Base-by-base conservation (phyloP, 2,113 vertebrate genomes). In the Monopterus albus region DNA sequence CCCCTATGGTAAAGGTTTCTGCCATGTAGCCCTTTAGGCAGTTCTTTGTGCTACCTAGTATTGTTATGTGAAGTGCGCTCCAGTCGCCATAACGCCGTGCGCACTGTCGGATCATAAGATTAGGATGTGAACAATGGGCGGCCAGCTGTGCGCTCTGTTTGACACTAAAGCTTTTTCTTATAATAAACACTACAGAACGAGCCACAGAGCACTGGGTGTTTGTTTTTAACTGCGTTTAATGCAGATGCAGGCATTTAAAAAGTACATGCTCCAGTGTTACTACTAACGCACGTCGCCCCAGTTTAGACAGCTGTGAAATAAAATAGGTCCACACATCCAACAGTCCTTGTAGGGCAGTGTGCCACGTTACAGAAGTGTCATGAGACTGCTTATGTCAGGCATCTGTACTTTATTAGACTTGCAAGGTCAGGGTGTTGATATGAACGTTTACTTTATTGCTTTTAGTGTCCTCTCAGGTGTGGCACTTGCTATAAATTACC, bases 1-100 rank as follows among this genome's bases (percentile, higher is more conserved):
- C 95, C 87, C 92, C 95, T 81, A 90, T 95, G 96, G 97, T 97
- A 93, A 96, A 79, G 59, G 31, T 55, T 46, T 71, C 29, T 53
- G 25, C 21, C 20, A 7, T 20, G 35, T 26, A 51, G 47, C 25
- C 39, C 28, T 17, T 0, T 3, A 7, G 33, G 14, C 35, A 79
- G 79, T 35, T 75, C 47, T 80, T 67, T 20, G 53, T 17, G 46
- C 13, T 53, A 71, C 14, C 25, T 53, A n/a, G 28, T 18, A 13
- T 62, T 67, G 79, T 77, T 79, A 20, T 3, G 33, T 14, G 23
- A 79, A 83, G 76, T 72, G 72, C 55, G 45, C 71, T 75, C 61
- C 23, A 25, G 13, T 45, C 25, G 45, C 38, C 52, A 20, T 60
- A 39, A 58, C 51, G 7, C 72, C 35, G 45, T 2, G 46, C 0